Conservation (phyloP, 1,140 invertebrate species). For the Andrena cerasifolii region DNA sequence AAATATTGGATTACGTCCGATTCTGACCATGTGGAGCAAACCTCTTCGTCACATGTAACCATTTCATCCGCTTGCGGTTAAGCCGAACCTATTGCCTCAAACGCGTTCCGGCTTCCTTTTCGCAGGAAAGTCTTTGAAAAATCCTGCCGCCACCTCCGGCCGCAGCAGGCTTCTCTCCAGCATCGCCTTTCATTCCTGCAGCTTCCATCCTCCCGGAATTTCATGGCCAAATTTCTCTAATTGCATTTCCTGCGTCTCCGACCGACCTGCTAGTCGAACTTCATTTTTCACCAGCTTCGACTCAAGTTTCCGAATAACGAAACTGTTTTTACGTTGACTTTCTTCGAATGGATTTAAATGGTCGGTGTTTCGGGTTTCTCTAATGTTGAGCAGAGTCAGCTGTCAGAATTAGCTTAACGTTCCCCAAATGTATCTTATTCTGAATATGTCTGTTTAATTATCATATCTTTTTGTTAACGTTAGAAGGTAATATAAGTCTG, state of each 20-base stretch:
- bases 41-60: slow-evolving; percentile 27
- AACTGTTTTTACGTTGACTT: no score
- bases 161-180: slow-evolving; percentile 15
- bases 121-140: slow-evolving; percentile 45
- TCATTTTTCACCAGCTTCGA: background rate
- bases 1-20: slow-evolving; percentile 47
- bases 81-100: slow-evolving; percentile 32
- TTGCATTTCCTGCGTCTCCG: slow-evolving; percentile 40
- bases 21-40: slow-evolving; percentile 19
- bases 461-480: no score
- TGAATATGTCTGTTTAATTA: no score
- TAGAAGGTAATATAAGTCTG: no score
- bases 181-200: slow-evolving; percentile 44
- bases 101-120: slow-evolving; percentile 33
- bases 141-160: slow-evolving; percentile 37
- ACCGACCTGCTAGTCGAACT: background rate
- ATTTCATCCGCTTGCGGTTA: slow-evolving; percentile 45
- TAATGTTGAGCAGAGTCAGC: no score
- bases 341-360: no score
- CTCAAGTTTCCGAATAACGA: background rate
- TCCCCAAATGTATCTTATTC: no score
- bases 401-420: no score
- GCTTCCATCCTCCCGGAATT: slow-evolving; percentile 30
- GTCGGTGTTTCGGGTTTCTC: no score
- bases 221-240: slow-evolving; percentile 43